Base-by-base conservation (phyloP, 2,113 vertebrate species). In the Hemichromis elongatus region DNA sequence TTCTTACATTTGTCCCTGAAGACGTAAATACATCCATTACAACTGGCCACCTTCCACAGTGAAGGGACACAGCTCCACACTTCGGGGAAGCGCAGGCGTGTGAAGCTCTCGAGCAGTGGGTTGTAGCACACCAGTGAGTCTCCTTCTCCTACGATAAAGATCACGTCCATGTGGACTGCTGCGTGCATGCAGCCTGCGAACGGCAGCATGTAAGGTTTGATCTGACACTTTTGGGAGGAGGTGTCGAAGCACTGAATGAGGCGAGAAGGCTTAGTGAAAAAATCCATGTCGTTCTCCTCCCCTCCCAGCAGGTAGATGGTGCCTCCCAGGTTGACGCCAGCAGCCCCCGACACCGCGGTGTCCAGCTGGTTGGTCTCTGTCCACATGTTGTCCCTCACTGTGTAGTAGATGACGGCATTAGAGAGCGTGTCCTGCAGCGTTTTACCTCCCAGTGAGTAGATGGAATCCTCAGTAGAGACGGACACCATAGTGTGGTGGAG, bases 241-340 rank as follows among this genome's bases (percentile, higher is more conserved):
- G 98, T 99, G 83, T 99, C 98, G 1, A 99, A 99, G 91, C 98
- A 99, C 95, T 99, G 98, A 92, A 99, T 99, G 70, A 99, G 96
- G 18, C 99, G 97, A 28, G 99, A 99, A 0, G 99, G 99, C 93
- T 99, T 99, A 9, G 98, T 99, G 52, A 99, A 99, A 93, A 99
- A 99, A 96, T 99, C 99, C 95, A 99, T 96, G 93, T 99, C 99
- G 0, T 99, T 99, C 94, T 99, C 99, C 86, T 99, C 99, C 4
- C 99, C 99, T 0, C 99, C 98, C 1, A 99, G 95, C 92, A 99
- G 94, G 92, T 99, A 99, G 94, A 99, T 99, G 82, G 97, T 97
- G 47, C 98, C 98, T 0, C 97, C 98, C 87, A 99, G 96, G 93
- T 99, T 98, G 45, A 98, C 99, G 1, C 98, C 99, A 2, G 98